Evolutionary conservation across 2,888 invertebrate species (phyloP).

Genomic region (Parnassius orleans): DNA sequence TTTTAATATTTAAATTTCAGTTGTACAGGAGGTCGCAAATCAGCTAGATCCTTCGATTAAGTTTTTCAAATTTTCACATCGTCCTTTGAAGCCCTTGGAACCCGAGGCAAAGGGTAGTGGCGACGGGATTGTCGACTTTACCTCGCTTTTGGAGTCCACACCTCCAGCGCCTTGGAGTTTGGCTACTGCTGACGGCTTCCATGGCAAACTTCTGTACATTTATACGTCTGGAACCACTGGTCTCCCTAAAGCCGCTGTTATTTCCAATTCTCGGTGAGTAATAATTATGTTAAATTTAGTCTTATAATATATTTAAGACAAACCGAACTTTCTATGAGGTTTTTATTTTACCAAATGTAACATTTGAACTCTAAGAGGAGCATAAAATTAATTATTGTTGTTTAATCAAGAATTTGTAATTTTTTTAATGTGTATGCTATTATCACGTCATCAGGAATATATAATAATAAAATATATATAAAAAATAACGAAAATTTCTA

Average conservation of each 20-base stretch:
- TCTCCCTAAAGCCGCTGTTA: constrained; percentile 97
- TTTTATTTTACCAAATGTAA: no score
- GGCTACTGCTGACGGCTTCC: constrained; percentile 83
- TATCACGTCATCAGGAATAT: no score
- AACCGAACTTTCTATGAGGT: no score
- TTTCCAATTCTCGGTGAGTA: constrained; percentile 92
- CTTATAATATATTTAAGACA: no score
- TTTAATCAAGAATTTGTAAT: no score
- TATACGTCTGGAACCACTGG: constrained; percentile 99
- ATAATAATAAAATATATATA: no score
- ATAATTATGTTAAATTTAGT: background rate
- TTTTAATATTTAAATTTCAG: constrained; percentile 63
- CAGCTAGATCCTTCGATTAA: constrained; percentile 84
- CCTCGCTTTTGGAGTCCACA: constrained; percentile 79
- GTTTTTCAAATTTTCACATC: constrained; percentile 82
- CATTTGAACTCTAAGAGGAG: no score
- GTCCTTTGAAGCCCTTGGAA: constrained; percentile 47
- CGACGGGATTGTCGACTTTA: constrained; percentile 79
- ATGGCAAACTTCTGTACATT: constrained; percentile 94
- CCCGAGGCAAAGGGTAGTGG: constrained; percentile 45
- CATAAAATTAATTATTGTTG: no score
- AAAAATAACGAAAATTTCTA: no score
- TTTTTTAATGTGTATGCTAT: no score
- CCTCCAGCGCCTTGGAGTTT: constrained; percentile 78
- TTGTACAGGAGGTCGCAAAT: constrained; percentile 85